A percentile compares a stretch with the other conserved stretches of the same genome.
Evolutionary conservation across 2,113 vertebrate species (phyloP).

Genomic region (Dermatemys mawii): DNA sequence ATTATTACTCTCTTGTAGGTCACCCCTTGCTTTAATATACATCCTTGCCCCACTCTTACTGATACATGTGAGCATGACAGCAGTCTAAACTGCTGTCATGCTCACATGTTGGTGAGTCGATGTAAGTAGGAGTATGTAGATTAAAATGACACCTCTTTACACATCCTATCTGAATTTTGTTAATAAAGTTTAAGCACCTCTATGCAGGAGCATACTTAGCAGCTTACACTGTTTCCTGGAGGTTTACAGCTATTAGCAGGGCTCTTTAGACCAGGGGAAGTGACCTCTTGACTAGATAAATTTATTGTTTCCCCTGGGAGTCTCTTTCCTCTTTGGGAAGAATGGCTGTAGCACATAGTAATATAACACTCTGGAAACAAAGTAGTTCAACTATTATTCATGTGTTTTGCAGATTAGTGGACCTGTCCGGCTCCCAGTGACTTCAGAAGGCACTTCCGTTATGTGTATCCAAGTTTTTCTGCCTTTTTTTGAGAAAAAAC

Average conservation of each 20-base stretch:
- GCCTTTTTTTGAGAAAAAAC: neutral
- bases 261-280: conserved; percentile 27
- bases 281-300: conserved; percentile 49
- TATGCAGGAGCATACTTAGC: neutral
- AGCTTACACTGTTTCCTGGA: conserved; percentile 51
- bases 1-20: accelerated
- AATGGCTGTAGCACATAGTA: neutral
- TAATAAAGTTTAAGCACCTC: neutral
- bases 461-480: neutral
- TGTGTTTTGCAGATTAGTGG: neutral
- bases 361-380: neutral
- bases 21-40: neutral
- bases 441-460: neutral
- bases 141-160: neutral
- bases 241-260: neutral
- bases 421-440: neutral
- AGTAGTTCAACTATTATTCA: neutral
- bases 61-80: neutral
- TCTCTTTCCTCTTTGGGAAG: neutral
- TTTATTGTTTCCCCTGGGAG: conserved; percentile 50
- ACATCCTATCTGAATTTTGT: neutral
- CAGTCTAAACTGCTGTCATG: neutral
- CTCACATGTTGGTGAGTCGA: neutral
- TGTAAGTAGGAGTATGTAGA: neutral
- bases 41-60: neutral